Base-by-base conservation (phyloP, 2,797 vertebrate species). In the Tokudaia muenninki region DNA sequence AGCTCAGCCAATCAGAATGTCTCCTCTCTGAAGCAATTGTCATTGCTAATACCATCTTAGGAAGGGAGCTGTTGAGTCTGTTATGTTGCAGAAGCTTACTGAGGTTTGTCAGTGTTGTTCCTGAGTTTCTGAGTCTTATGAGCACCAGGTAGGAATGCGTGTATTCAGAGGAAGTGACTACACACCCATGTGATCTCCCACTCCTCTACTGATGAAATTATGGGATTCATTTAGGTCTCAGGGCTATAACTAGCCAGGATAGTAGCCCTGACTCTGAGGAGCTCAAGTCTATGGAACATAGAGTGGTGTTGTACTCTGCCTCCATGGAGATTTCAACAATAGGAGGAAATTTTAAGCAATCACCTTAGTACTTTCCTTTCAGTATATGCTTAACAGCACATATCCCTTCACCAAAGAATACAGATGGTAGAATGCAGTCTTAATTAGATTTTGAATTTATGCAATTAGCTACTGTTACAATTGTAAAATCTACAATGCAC, bases 361-460 rank as follows among this genome's bases (percentile, higher is more conserved):
- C 80, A 79, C 93, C 87, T 90, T 92, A 93, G 83, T 94, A 63
- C 87, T 87, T 98, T 98, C 37, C 90, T 90, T 98, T 97, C 93
- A 97, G 50, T 91, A 96, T 95, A 72, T 96, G 77, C 92, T 98
- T 97, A 98, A 97, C 95, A 81, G 90, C 97, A 97, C 84, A 16
- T 65, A 59, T 96, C 94, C 97, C 98, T 97, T 97, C 94, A 95
- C 82, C 94, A 95, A 97, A 98, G 97, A 29, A 91, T 96, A 95
- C 92, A 98, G 98, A 97, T 98, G 98, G 96, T 92, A 95, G 87
- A 97, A 96, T 67, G 94, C 98, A 90, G 94, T 96, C 98, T 97
- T 98, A 97, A 98, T 97, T 98, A 92, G 93, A 98, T 87, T 97
- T 98, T 96, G 98, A 75, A 75, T 98, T 97, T 78, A 97, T 96